Evolutionary conservation across 1,140 invertebrate genomes (phyloP), one percentile per base, ranked within the genome.

Genomic region (Elymnias hypermnestra): DNA sequence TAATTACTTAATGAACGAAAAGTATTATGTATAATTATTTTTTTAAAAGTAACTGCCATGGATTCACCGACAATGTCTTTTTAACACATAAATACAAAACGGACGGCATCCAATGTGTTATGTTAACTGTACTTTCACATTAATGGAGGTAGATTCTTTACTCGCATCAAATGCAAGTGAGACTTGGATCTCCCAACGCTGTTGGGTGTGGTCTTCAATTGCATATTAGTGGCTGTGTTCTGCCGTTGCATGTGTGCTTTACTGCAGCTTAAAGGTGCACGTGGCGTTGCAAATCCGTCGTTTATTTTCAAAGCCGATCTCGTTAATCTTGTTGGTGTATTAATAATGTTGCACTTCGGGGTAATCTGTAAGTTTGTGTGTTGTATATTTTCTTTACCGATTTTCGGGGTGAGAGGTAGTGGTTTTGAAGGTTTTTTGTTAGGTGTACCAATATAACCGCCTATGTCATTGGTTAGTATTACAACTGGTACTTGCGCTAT

Each of bases 301-400:
- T 77, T 78, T 1, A 81, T 12, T 41, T 79, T 83, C 2, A 73
- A 37, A 4, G 73, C 70, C 0, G 79, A 83, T 35, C 79, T 37
- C 1, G 79, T 83, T 0, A 83, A 48, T 18, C 75, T 61, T 0
- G 68, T 75, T 0, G 79, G 79, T 1, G 79, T 83, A 10, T 57
- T 59, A 7, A 70, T 6, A 0, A 74, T 48, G 38, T 67, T 72
- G 13, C 22, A 67, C 33, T 75, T 78, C 2, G 72, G 70, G 1
- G 70, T 79, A 21, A 61, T 53, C 0, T 36, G 48, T 3, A 55
- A 23, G 28, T 72, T 72, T 2, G 38, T 12, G 43, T 72, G 57
- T 33, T 76, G 72, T 3, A 77, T 68, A 23, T 82, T 82, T 36
- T 83, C 75, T 26, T 82, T 82, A 0, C 63, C 77, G 1, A 68